Base-by-base conservation (phyloP, 2,113 vertebrate genomes). In the Sardina pilchardus region DNA sequence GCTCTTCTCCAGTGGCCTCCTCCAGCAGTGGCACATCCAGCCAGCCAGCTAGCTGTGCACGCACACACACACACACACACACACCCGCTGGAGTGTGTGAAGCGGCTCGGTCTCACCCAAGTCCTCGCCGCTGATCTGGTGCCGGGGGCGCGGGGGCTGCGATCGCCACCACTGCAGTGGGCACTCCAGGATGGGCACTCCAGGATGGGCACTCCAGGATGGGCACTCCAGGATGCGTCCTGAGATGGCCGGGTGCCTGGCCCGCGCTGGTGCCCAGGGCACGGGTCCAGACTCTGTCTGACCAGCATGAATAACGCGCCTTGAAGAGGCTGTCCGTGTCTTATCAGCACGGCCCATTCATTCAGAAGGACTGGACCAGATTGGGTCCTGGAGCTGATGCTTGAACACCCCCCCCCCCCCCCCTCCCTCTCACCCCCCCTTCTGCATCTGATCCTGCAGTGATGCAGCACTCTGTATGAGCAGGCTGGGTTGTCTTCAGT, bases 141-240 rank as follows among this genome's bases (percentile, higher is more conserved):
- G 3, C 63, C n/a, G 14, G 26, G n/a, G n/a, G n/a, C n/a, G n/a
- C n/a, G n/a, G n/a, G n/a, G n/a, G n/a, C n/a, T n/a, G n/a, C n/a
- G n/a, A n/a, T n/a, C 8, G 63, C 63, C n/a, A 7, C 63, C n/a
- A 6, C 63, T 14, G 63, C n/a, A n/a, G n/a, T n/a, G n/a, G n/a
- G n/a, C n/a, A n/a, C n/a, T n/a, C n/a, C n/a, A n/a, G n/a, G n/a
- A n/a, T n/a, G n/a, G n/a, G n/a, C n/a, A n/a, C n/a, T n/a, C n/a
- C n/a, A n/a, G n/a, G n/a, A n/a, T n/a, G n/a, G n/a, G n/a, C n/a
- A n/a, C n/a, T n/a, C n/a, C n/a, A n/a, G n/a, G n/a, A n/a, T 67
- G 63, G 63, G 63, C n/a, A 67, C 63, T 34, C 63, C n/a, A 71
- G 63, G 63, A 30, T 67, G 59, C 26, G 59, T 67, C 59, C 59